Percentiles rank a stretch among this genome's conserved stretches.
These are phyloP conservation scores for Luperina nickerlii DNA, from an alignment of 2,888 invertebrate genomes.

Conservation along the genomic window DNA sequence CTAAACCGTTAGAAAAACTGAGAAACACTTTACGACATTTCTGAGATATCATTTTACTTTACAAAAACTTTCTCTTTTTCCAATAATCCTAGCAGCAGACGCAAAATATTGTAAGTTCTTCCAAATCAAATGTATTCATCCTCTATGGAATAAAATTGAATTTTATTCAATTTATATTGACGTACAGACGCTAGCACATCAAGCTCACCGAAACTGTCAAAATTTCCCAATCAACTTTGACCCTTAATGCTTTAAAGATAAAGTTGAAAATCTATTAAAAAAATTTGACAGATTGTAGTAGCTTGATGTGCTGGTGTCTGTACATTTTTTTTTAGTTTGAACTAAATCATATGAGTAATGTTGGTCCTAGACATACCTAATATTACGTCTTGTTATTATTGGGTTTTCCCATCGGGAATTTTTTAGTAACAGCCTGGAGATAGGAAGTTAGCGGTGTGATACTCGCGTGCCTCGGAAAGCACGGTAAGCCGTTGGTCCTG, in stretches of 20 bases:
- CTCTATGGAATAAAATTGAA: constrained; percentile 25
- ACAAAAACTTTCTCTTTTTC: constrained; percentile 1
- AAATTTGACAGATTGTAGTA: no score
- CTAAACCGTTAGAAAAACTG: background rate
- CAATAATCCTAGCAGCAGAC: constrained; percentile 29
- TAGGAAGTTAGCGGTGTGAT: no score
- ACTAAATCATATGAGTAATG: background rate
- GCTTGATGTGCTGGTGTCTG: no score
- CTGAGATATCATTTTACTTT: constrained; percentile 9
- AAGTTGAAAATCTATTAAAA: no score
- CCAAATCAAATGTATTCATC: constrained; percentile 3
- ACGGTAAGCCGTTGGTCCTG: no score
- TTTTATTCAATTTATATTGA: constrained; percentile 22
- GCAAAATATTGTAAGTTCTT: constrained; percentile 23
- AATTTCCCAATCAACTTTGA: no score
- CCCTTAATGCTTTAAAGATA: no score
- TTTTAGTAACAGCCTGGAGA: no score
- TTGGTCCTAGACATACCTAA: background rate
- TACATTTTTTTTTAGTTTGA: background rate
- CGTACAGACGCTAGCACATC: background rate
- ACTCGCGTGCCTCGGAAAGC: no score
- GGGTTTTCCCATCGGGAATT: no score
- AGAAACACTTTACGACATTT: background rate
- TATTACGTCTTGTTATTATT: no score
- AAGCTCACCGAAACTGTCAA: no score